Conservation (phyloP, 2,113 vertebrate species). For the Dunckerocampus dactyliophorus region DNA sequence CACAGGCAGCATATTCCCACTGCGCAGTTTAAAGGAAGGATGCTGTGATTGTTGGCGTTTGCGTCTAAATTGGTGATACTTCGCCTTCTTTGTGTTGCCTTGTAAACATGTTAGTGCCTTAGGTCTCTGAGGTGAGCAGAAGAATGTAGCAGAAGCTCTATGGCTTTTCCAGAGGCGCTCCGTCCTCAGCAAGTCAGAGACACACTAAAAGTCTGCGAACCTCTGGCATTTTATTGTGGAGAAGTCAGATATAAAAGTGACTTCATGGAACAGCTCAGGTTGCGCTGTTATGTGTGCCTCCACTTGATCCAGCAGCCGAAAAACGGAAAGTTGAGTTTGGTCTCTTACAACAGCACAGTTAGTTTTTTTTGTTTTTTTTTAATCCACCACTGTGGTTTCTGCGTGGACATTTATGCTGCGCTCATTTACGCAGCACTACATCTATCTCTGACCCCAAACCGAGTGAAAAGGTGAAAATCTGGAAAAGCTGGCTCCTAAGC, state of each 20-base stretch:
- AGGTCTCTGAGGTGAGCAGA: conserved; percentile 56
- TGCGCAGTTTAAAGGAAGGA: too few relatives aligned
- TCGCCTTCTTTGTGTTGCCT: too few relatives aligned
- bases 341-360: background rate
- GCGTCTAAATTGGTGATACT: too few relatives aligned
- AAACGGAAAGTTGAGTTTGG: conserved; percentile 12
- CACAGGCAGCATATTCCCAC: too few relatives aligned
- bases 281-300: conserved; percentile 25
- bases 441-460: conserved; percentile 26
- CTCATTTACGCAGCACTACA: conserved; percentile 5
- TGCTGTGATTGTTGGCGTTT: too few relatives aligned
- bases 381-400: conserved; percentile 8
- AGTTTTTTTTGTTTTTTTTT: too few relatives aligned
- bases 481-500: conserved; percentile 15
- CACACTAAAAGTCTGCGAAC: conserved; percentile 16
- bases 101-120: conserved; percentile 60
- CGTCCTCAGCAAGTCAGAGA: conserved; percentile 20
- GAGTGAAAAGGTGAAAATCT: conserved; percentile 15
- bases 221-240: conserved; percentile 14
- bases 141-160: conserved; percentile 49
- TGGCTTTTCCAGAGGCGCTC: conserved; percentile 59
- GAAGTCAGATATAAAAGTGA: conserved; percentile 33
- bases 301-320: conserved; percentile 8
- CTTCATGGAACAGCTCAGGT: conserved; percentile 17
- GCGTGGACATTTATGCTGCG: conserved; percentile 11